Conservation (phyloP, 2,113 vertebrate genomes). For the Rhipidura dahli region DNA sequence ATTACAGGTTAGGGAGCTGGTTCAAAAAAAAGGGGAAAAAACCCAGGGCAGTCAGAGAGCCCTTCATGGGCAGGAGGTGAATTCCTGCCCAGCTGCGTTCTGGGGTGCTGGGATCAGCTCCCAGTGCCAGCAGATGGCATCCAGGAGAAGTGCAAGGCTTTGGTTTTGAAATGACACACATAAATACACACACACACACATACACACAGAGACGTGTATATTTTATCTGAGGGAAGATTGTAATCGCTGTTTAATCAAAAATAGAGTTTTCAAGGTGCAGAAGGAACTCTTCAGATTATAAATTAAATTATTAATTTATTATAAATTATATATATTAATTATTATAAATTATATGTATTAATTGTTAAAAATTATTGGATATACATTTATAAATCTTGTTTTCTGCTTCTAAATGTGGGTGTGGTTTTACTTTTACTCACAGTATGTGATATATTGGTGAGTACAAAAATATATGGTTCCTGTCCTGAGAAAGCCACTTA, state of each 20-base stretch:
- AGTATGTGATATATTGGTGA: neutral
- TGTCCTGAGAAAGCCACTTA: neutral
- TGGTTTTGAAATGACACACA: conserved; percentile 37
- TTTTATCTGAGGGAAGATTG: conserved; percentile 34
- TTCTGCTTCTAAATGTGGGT: neutral
- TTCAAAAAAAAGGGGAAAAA: conserved; percentile 54
- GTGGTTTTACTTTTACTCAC: neutral
- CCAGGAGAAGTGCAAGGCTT: conserved; percentile 34
- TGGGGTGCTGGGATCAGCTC: conserved; percentile 29
- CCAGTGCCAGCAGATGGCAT: conserved; percentile 24
- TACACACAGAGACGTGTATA: no score
- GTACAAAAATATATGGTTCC: neutral
- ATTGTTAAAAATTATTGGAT: no score
- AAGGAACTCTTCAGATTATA: neutral
- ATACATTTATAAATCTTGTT: neutral
- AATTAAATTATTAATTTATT: no score
- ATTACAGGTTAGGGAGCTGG: conserved; percentile 47
- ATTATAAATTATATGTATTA: no score
- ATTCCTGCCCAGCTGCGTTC: conserved; percentile 48
- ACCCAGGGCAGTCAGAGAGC: conserved; percentile 45
- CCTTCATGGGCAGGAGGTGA: neutral
- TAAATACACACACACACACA: neutral
- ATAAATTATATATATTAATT: no score
- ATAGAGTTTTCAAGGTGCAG: conserved; percentile 8
- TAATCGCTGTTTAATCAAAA: neutral